phyloP scores from a whole-genome alignment of 2,888 invertebrate genomes.

The Andrena praecox region DNA sequence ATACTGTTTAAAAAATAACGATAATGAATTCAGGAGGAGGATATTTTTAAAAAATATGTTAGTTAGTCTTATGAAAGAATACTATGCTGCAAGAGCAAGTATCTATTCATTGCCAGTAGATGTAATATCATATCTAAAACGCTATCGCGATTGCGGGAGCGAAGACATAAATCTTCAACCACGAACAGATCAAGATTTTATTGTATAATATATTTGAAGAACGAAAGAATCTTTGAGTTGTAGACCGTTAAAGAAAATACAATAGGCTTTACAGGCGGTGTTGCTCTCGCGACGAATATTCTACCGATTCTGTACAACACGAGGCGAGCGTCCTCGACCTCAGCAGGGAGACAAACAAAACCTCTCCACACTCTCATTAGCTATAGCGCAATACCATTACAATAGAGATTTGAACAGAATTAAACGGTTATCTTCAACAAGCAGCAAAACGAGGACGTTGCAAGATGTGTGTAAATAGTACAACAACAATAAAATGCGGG shows the following conservation, averaged over 20 bases:
- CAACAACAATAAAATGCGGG: constrained; percentile 1
- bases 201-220: too few relatives aligned
- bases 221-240: too few relatives aligned
- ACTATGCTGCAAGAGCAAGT: background rate
- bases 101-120: background rate
- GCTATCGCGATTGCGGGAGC: background rate
- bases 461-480: background rate
- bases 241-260: too few relatives aligned
- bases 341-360: too few relatives aligned
- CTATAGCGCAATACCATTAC: too few relatives aligned
- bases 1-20: background rate
- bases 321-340: too few relatives aligned
- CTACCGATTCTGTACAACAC: too few relatives aligned
- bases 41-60: background rate
- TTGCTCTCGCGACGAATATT: too few relatives aligned
- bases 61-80: background rate
- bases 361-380: too few relatives aligned
- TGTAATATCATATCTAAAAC: background rate
- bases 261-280: too few relatives aligned
- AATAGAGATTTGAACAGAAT: too few relatives aligned
- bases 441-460: background rate
- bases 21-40: background rate
- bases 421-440: too few relatives aligned
- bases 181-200: background rate
- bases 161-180: background rate